Evolutionary conservation across 2,113 vertebrate genomes (phyloP).

Genomic region (Lathamus discolor): DNA sequence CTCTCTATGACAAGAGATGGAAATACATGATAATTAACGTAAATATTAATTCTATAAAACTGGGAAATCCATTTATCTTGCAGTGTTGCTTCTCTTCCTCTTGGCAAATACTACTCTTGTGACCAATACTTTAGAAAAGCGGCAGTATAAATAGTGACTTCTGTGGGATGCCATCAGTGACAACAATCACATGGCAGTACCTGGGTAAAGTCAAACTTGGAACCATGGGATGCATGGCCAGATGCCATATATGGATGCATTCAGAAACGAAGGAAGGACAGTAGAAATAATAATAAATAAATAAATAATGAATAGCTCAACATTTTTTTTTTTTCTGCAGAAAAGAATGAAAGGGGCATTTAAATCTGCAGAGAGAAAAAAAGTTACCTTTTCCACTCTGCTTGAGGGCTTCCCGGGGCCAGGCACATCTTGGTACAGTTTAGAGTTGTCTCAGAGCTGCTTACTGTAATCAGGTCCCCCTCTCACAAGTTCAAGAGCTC

Average conservation of each 20-base stretch:
- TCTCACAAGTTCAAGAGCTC: not conserved
- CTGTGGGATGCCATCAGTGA: not conserved
- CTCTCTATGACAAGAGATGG: not conserved
- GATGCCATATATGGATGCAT: not conserved
- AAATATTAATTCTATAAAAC: not conserved
- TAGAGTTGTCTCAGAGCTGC: not conserved
- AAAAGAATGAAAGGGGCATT: not conserved
- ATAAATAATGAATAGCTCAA: not conserved
- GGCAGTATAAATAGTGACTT: not conserved
- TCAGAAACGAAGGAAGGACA: not conserved
- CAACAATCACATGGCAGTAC: not conserved
- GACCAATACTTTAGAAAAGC: not conserved
- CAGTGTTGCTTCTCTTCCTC: not conserved
- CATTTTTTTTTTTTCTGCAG: not conserved
- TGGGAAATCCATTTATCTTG: not conserved
- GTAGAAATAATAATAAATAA: not conserved
- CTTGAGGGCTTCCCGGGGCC: not conserved
- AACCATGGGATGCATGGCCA: not conserved
- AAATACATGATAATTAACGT: not conserved
- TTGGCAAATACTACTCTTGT: not conserved
- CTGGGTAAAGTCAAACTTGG: not conserved
- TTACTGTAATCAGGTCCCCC: not conserved
- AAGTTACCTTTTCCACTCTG: not conserved
- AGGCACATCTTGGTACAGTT: not conserved
- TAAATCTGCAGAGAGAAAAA: not conserved